phyloP scores from a whole-genome alignment of 1,140 invertebrate genomes.

The Drosophila pandora region DNA sequence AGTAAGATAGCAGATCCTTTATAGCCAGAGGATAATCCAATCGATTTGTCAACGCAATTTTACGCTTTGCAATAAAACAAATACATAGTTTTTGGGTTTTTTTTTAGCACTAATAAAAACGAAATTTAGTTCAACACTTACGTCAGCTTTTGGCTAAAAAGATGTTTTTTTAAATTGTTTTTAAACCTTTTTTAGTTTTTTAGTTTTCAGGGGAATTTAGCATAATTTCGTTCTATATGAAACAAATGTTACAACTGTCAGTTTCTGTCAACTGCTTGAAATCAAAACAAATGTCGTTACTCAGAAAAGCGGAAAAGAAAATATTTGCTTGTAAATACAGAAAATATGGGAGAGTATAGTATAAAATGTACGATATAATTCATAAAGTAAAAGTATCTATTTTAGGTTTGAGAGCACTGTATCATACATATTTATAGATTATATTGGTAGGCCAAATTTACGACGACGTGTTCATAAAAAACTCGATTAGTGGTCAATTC shows the following conservation, averaged over 20 bases:
- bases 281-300: conserved; percentile 50
- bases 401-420: conserved; percentile 43
- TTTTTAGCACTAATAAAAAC: conserved; percentile 70
- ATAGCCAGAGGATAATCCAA: conserved; percentile 1
- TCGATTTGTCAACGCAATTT: conserved; percentile 69
- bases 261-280: conserved; percentile 66
- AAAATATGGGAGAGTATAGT: conserved; percentile 45
- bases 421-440: conserved; percentile 57
- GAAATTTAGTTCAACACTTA: conserved; percentile 81
- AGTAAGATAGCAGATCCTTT: background rate
- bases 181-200: conserved; percentile 45
- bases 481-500: conserved; percentile 56
- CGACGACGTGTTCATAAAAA: conserved; percentile 83
- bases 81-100: conserved; percentile 30
- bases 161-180: conserved; percentile 44
- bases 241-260: conserved; percentile 60
- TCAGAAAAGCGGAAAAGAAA: conserved; percentile 63
- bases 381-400: conserved; percentile 37
- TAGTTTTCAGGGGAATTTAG: conserved; percentile 67
- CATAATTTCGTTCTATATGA: conserved; percentile 83
- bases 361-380: conserved; percentile 29
- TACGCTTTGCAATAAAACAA: conserved; percentile 61
- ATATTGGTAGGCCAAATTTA: conserved; percentile 62
- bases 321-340: conserved; percentile 42
- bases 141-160: conserved; percentile 72